Base-by-base conservation (phyloP, 1,140 invertebrate species). In the Hesperophylax magnus region DNA sequence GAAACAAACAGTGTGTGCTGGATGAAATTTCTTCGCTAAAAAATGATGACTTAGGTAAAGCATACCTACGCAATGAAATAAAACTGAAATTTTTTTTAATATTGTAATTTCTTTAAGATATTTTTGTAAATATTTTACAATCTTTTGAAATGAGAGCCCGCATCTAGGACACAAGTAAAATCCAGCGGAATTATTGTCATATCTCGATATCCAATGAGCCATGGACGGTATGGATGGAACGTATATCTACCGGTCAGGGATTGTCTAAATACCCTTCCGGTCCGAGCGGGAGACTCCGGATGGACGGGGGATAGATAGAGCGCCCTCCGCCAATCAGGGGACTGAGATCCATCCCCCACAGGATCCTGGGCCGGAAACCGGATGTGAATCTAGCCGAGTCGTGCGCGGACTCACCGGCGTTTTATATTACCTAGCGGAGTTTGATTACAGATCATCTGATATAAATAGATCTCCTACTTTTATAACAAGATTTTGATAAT, bases 371-470 rank as follows among this genome's bases (percentile, higher is more conserved):
- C 82, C 82, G 79, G 82, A 81, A 83, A 81, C 82, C 79, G 82
- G 82, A 81, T 77, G 79, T 71, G 82, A 83, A 81, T 83, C 82
- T 77, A 81, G 82, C 82, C 78, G 82, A 83, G 77, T 83, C 82
- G 82, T 79, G 76, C 81, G 75, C 78, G 78, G 79, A 76, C 79
- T 79, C 77, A 79, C 82, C 82, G 82, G 82, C 79, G 79, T 81
- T 83, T 79, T 83, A 79, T 81, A 83, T 74, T 56, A 74, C 52
- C 53, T 74, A 74, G 8, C 71, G 52, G 54, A 5, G 5, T 47
- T 18, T 74, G 67, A 71, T 53, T 71, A 71, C 47, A 71, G 67
- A 1, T 52, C 34, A n/a, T 31, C 67, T 71, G 39, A 47, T 14
- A 3, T 39, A 39, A 67, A 20, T 60, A 60, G 22, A 22, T n/a